Evolutionary conservation across 64 coral and sea anemone genomes (phyloP).

Genomic region (Porites lutea): DNA sequence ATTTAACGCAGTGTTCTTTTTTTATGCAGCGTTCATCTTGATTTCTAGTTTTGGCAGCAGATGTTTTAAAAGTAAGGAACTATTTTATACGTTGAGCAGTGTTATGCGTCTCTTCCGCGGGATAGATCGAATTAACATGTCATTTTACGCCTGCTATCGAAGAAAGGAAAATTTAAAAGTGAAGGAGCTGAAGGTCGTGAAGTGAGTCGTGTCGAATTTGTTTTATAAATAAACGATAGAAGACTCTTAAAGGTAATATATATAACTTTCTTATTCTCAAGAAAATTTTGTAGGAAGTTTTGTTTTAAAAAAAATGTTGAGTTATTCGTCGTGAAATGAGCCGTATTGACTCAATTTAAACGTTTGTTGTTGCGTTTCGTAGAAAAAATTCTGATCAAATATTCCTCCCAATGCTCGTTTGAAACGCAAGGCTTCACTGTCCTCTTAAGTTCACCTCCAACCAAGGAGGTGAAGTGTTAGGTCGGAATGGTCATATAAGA

Average conservation of each 20-base stretch:
- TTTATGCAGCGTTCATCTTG: background rate
- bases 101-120: too few relatives aligned
- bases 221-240: background rate
- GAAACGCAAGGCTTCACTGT: too few relatives aligned
- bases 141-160: too few relatives aligned
- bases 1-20: background rate
- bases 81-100: too few relatives aligned
- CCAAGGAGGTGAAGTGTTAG: too few relatives aligned
- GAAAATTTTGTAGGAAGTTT: background rate
- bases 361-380: background rate
- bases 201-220: background rate
- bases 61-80: too few relatives aligned
- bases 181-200: background rate
- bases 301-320: background rate
- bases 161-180: background rate
- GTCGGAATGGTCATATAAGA: background rate
- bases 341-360: constrained; percentile 2
- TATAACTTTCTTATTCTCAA: background rate
- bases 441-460: too few relatives aligned
- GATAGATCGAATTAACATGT: too few relatives aligned
- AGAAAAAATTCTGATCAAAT: too few relatives aligned
- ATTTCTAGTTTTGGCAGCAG: too few relatives aligned
- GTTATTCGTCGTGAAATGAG: constrained; percentile 34
- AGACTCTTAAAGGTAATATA: background rate
- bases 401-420: too few relatives aligned